Evolutionary conservation across 2,113 vertebrate genomes (phyloP).

Genomic region (Upupa epops): DNA sequence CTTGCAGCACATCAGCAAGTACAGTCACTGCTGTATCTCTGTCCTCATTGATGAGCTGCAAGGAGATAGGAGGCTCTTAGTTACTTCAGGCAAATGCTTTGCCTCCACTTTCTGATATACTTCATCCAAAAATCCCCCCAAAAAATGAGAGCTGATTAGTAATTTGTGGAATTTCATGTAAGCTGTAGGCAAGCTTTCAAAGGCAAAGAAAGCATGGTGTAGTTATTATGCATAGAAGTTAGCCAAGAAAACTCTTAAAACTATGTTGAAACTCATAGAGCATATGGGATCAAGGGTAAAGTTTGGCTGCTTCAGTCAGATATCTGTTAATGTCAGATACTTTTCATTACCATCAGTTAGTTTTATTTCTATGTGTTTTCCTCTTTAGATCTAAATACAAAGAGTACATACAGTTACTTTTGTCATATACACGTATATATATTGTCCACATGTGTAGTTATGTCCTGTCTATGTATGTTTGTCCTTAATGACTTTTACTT

Average conservation of each 20-base stretch:
- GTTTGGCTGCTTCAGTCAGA: not conserved
- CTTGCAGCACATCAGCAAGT: not conserved
- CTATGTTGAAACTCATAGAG: not conserved
- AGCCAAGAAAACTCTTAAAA: not conserved
- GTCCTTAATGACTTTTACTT: not conserved
- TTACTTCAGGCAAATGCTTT: not conserved
- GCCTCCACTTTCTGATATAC: not conserved
- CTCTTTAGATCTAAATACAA: not conserved
- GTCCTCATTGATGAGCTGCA: not conserved
- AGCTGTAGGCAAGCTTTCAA: not conserved
- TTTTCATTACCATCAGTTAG: not conserved
- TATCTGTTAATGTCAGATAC: not conserved
- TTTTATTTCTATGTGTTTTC: not conserved
- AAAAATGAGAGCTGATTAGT: not conserved
- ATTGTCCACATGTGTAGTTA: not conserved
- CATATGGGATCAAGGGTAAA: not conserved
- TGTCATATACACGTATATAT: not conserved
- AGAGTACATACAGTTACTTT: not conserved
- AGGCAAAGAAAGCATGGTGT: not conserved
- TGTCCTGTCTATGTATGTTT: not conserved
- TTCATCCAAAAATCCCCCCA: fast-evolving
- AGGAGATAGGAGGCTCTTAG: not conserved
- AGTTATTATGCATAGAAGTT: not conserved
- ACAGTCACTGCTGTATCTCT: not conserved
- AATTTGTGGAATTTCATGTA: not conserved